Percentiles rank a stretch among this genome's conserved stretches.
These are phyloP conservation scores for Catharus minimus DNA, from an alignment of 2,113 vertebrate species.

Conservation along the genomic window DNA sequence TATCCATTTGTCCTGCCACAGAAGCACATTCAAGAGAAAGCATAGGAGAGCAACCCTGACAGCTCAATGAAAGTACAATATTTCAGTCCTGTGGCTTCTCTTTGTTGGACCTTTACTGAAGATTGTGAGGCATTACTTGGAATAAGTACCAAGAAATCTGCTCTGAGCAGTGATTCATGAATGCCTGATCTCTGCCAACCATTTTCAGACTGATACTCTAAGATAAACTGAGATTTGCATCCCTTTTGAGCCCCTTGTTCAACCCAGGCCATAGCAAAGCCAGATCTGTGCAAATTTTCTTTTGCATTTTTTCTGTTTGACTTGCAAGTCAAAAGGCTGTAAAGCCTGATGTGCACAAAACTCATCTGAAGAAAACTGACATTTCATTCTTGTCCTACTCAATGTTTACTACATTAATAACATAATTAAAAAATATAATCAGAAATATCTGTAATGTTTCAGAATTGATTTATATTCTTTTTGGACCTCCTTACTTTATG, in stretches of 20 bases:
- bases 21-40: background rate
- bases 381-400: background rate
- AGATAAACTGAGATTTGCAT: background rate
- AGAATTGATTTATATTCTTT: background rate
- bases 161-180: background rate
- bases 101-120: background rate
- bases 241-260: background rate
- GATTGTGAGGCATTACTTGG: background rate
- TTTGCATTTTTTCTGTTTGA: too few relatives aligned
- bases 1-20: background rate
- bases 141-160: background rate
- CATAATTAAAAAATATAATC: background rate
- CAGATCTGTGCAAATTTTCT: background rate
- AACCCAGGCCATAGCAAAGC: background rate
- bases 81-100: background rate
- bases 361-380: background rate
- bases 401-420: background rate
- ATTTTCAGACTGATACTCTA: background rate
- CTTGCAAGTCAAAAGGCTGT: background rate
- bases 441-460: background rate
- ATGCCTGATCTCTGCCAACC: background rate
- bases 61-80: background rate
- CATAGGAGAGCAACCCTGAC: background rate
- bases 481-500: background rate
- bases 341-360: background rate